phyloP scores from a whole-genome alignment of 1,140 invertebrate species.

The Telenomus remus region DNA sequence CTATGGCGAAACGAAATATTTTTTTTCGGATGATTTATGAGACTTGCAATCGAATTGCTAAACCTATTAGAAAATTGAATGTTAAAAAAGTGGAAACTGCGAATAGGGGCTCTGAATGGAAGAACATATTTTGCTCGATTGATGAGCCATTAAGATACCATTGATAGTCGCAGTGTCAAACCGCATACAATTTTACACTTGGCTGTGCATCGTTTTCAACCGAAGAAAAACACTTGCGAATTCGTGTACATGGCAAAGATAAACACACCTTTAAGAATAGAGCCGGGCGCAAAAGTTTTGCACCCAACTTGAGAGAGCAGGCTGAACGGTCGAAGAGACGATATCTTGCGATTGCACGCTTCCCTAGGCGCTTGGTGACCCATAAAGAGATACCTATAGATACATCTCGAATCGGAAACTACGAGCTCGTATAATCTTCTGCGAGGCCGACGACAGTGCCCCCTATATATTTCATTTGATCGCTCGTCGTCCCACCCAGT shows the following conservation, averaged over 20 bases:
- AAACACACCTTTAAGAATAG: conserved; percentile 32
- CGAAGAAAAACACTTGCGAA: neutral
- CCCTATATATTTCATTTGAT: conserved; percentile 37
- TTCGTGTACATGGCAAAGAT: neutral
- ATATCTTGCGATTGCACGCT: conserved; percentile 59
- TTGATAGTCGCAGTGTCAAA: no score
- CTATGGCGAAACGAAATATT: no score
- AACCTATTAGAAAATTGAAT: no score
- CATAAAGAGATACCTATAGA: conserved; percentile 60
- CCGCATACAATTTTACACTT: no score
- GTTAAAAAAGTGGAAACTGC: no score
- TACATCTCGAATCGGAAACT: conserved; percentile 54
- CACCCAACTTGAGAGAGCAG: conserved; percentile 25
- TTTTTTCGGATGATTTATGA: no score
- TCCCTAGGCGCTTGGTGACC: conserved; percentile 58
- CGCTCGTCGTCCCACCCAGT: conserved; percentile 28
- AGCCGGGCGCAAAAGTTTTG: conserved; percentile 40
- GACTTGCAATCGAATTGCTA: no score
- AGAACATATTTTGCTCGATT: no score
- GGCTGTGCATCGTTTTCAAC: no score
- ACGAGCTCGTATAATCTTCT: conserved; percentile 57
- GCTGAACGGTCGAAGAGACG: conserved; percentile 42
- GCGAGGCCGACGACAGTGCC: conserved; percentile 16
- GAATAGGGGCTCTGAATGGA: no score
- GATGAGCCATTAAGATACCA: no score